Evolutionary conservation across 2,113 vertebrate genomes (phyloP).

Genomic region (Gambusia affinis): DNA sequence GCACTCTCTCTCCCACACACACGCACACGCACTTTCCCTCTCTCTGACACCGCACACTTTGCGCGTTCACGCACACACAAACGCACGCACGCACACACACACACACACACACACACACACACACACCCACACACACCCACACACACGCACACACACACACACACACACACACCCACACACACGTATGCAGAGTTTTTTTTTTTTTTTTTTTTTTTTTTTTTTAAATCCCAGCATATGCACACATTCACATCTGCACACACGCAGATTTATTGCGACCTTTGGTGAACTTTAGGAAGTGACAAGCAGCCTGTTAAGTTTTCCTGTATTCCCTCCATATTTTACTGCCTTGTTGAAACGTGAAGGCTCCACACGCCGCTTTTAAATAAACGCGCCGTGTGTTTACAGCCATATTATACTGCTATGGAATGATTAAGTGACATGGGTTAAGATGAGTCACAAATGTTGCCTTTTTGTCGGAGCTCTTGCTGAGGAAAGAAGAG

Average conservation of each 20-base stretch:
- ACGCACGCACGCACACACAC: constrained; percentile 16
- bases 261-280: constrained; percentile 78
- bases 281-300: constrained; percentile 73
- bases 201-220: not conserved
- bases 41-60: constrained; percentile 22
- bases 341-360: constrained; percentile 67
- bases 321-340: constrained; percentile 71
- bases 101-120: constrained; percentile 12
- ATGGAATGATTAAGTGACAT: constrained; percentile 82
- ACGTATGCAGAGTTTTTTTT: not conserved
- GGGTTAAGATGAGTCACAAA: constrained; percentile 83
- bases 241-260: not conserved
- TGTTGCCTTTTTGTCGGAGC: constrained; percentile 70
- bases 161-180: constrained; percentile 5
- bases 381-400: constrained; percentile 61
- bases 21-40: constrained; percentile 16
- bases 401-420: constrained; percentile 49
- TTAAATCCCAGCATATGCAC: not conserved
- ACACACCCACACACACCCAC: constrained; percentile 22
- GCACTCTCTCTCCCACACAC: constrained; percentile 25
- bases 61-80: constrained; percentile 18
- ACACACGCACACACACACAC: constrained; percentile 10
- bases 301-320: constrained; percentile 65
- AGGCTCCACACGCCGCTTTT: constrained; percentile 54
- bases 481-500: constrained; percentile 57